phyloP scores from a whole-genome alignment of 2,888 invertebrate species.

The Mythimna lalbum region DNA sequence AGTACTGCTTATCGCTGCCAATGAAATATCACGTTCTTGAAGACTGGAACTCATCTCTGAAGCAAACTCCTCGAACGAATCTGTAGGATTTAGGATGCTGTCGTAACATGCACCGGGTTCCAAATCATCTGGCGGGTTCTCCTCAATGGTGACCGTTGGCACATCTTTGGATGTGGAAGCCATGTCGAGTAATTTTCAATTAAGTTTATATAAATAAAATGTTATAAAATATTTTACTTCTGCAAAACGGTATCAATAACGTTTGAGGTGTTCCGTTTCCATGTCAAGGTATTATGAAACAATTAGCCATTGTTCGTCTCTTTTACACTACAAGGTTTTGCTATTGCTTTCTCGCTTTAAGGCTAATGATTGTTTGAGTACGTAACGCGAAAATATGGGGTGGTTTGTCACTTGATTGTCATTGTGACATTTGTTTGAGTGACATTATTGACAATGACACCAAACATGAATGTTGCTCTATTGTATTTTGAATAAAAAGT shows the following conservation, averaged over 20 bases:
- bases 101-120: slow-evolving; percentile 90
- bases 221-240: slow-evolving; percentile 51
- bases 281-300: slow-evolving; percentile 7
- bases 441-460: slow-evolving; percentile 29
- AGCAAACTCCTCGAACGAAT: slow-evolving; percentile 93
- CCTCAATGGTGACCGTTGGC: slow-evolving; percentile 65
- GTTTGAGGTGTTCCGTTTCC: slow-evolving; percentile 31
- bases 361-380: neutral
- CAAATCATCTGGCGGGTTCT: slow-evolving; percentile 75
- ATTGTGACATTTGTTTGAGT: slow-evolving; percentile 35
- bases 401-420: slow-evolving; percentile 50
- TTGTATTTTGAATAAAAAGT: neutral
- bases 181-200: slow-evolving; percentile 70
- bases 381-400: slow-evolving; percentile 48
- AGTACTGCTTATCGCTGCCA: slow-evolving; percentile 89
- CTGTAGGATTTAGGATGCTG: slow-evolving; percentile 93
- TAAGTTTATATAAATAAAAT: slow-evolving; percentile 44
- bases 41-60: slow-evolving; percentile 92
- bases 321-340: slow-evolving; percentile 1
- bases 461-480: slow-evolving; percentile 11
- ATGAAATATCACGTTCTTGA: slow-evolving; percentile 87
- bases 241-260: slow-evolving; percentile 56
- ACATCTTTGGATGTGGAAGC: slow-evolving; percentile 84
- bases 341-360: neutral
- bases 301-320: slow-evolving; percentile 10